These are phyloP conservation scores for Elaphurus davidianus DNA, from an alignment of 2,113 vertebrate genomes.

Conservation along the genomic window DNA sequence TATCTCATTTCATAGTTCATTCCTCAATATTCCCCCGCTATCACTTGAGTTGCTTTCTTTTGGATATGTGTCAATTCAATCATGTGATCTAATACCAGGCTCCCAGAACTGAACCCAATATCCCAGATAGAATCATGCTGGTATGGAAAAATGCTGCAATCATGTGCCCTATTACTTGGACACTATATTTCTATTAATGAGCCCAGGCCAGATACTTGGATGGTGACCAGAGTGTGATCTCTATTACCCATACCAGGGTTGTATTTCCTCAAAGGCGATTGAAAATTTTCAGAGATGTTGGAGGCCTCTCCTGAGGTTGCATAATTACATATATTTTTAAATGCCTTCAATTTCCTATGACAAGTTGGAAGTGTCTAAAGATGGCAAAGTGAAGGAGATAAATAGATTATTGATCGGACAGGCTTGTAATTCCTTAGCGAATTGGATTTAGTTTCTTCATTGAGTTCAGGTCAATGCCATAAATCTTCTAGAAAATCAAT, in stretches of 20 bases:
- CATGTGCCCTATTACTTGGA: background rate
- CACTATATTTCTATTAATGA: constrained; percentile 50
- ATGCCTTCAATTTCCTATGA: constrained; percentile 82
- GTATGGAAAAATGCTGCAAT: background rate
- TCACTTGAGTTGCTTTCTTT: background rate
- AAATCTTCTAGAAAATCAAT: constrained; percentile 82
- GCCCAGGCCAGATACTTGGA: background rate
- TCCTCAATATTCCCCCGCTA: background rate
- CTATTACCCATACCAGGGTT: constrained; percentile 31
- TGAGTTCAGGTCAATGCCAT: constrained; percentile 79
- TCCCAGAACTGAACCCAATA: background rate
- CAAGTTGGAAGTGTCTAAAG: constrained; percentile 82
- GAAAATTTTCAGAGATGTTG: constrained; percentile 29
- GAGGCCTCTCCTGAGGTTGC: constrained; percentile 38
- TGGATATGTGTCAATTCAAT: background rate
- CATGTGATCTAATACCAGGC: background rate
- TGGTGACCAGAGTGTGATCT: background rate
- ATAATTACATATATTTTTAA: constrained; percentile 76
- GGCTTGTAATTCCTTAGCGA: constrained; percentile 86
- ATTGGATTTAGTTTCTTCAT: constrained; percentile 85
- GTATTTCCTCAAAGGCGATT: constrained; percentile 49
- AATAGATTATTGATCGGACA: constrained; percentile 86
- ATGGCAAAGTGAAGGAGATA: constrained; percentile 84
- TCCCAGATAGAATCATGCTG: background rate
- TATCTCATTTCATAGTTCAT: background rate